Evolutionary conservation across 2,113 vertebrate species (phyloP).

Genomic region (Phalacrocorax brasilianus): DNA sequence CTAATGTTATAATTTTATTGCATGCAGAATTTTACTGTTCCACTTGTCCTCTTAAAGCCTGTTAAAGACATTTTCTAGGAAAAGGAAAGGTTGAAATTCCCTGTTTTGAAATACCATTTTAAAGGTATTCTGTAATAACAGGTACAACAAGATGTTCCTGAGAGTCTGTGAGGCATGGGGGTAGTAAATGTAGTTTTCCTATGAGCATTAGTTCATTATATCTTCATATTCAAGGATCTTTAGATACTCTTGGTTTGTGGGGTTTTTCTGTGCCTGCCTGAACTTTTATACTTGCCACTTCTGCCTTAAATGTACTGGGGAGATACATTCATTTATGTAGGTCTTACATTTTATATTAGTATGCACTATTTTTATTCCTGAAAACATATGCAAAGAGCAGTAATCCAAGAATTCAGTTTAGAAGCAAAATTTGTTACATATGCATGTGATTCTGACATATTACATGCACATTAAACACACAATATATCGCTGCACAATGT

Average conservation of each 20-base stretch:
- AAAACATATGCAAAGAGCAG: slow-evolving; percentile 51
- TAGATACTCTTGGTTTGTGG: background rate
- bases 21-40: background rate
- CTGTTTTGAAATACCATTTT: background rate
- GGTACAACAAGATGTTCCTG: background rate
- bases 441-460: background rate
- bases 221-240: background rate
- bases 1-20: background rate
- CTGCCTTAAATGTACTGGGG: background rate
- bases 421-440: background rate
- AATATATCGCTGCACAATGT: background rate
- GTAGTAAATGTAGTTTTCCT: background rate
- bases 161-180: background rate
- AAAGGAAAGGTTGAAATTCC: background rate
- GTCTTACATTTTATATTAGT: background rate
- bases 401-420: background rate
- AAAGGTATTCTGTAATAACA: background rate
- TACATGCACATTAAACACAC: background rate
- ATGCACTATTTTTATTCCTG: background rate
- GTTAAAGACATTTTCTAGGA: background rate
- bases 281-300: background rate
- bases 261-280: background rate
- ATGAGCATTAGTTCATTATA: background rate
- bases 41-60: background rate
- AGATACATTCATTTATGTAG: background rate